Percentiles rank a stretch among this genome's conserved stretches.
phyloP scores from a whole-genome alignment of 2,888 invertebrate species.

The Eristalinus sepulchralis region DNA sequence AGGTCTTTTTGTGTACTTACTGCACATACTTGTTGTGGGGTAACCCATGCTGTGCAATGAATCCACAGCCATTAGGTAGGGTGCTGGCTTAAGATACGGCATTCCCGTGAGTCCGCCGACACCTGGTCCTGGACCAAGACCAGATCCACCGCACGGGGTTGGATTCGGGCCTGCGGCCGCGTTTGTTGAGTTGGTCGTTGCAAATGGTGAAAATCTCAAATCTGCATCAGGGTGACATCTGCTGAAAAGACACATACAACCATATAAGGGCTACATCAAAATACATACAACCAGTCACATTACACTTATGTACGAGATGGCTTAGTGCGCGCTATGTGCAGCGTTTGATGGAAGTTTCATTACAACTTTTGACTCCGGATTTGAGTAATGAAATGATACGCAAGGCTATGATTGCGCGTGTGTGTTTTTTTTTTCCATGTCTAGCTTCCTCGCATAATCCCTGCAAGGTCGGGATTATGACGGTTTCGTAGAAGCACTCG shows the following conservation, averaged over 20 bases:
- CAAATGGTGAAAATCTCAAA: slow-evolving; percentile 84
- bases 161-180: slow-evolving; percentile 69
- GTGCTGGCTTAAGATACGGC: slow-evolving; percentile 84
- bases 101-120: slow-evolving; percentile 82
- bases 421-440: neutral
- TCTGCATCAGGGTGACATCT: slow-evolving; percentile 84
- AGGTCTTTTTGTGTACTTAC: slow-evolving; percentile 54
- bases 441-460: slow-evolving; percentile 9
- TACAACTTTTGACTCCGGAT: slow-evolving; percentile 58
- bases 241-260: slow-evolving; percentile 72
- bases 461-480: neutral
- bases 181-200: slow-evolving; percentile 73
- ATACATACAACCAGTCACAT: neutral
- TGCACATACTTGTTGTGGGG: slow-evolving; percentile 82
- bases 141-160: slow-evolving; percentile 73
- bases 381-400: slow-evolving; percentile 45
- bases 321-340: neutral
- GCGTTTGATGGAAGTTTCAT: slow-evolving; percentile 18
- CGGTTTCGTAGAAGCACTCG: neutral
- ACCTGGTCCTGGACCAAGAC: slow-evolving; percentile 79
- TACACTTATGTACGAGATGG: neutral
- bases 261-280: neutral
- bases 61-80: slow-evolving; percentile 85
- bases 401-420: slow-evolving; percentile 7
- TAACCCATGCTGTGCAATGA: slow-evolving; percentile 86